Conservation (phyloP, 2,797 vertebrate genomes). For the Sebastes iracundus region DNA sequence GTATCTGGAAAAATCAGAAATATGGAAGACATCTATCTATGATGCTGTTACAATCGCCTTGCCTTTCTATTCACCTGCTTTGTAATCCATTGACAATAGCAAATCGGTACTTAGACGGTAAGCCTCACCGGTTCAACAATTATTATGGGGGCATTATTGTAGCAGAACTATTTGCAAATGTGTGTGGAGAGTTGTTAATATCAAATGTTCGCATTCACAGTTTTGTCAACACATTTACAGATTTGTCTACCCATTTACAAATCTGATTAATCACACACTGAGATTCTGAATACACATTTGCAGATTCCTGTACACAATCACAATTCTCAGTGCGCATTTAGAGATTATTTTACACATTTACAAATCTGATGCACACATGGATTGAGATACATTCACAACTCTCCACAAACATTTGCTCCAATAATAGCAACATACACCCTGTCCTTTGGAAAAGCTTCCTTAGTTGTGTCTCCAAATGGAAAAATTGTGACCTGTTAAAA, state of each 20-base stretch:
- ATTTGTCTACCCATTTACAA: no score
- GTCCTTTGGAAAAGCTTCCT: neutral
- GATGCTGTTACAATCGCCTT: neutral
- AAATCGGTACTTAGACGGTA: neutral
- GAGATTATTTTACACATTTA: no score
- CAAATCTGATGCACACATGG: no score
- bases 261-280: no score
- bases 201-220: neutral
- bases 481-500: slow-evolving; percentile 24
- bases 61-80: neutral
- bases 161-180: no score
- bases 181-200: no score
- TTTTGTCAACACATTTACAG: no score
- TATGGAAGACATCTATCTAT: neutral
- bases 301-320: no score
- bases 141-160: no score
- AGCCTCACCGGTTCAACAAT: neutral
- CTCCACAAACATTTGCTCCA: neutral
- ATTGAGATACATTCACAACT: no score
- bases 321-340: no score
- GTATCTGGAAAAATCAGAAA: slow-evolving; percentile 7
- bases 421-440: neutral
- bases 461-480: neutral
- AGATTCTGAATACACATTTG: no score
- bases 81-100: neutral